phyloP scores from a whole-genome alignment of 2,797 vertebrate genomes.

The Gallinago stenura region DNA sequence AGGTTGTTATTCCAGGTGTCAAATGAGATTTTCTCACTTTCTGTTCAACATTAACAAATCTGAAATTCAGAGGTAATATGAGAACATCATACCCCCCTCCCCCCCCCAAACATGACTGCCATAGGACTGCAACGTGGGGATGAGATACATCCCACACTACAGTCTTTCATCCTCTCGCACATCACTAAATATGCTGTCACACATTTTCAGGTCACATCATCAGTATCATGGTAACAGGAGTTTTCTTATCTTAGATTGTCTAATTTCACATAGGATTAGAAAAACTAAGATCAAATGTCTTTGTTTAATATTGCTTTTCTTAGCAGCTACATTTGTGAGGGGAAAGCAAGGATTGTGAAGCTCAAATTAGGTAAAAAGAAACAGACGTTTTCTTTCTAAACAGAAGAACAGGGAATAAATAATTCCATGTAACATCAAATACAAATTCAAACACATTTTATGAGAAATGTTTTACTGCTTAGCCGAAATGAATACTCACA shows the following conservation, averaged over 20 bases:
- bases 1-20: not conserved
- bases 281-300: not conserved
- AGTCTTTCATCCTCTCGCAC: not conserved
- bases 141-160: not conserved
- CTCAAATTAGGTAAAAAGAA: not conserved
- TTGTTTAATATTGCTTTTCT: not conserved
- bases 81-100: not conserved
- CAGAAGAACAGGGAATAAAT: not conserved
- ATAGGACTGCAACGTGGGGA: not conserved
- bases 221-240: fast-evolving
- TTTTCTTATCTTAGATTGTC: not conserved
- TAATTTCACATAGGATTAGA: no score
- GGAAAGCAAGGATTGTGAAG: not conserved
- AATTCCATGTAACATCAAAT: not conserved
- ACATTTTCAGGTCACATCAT: not conserved
- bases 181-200: not conserved
- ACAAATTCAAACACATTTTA: not conserved
- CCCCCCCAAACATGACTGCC: not conserved
- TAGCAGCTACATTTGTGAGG: not conserved
- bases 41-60: not conserved
- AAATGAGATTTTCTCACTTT: not conserved
- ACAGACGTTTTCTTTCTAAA: not conserved
- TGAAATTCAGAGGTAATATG: not conserved
- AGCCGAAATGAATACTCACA: slow-evolving; percentile 79
- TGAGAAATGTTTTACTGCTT: not conserved